phyloP scores from a whole-genome alignment of 1,140 invertebrate species.

The Macrotrachela quadricornifera region DNA sequence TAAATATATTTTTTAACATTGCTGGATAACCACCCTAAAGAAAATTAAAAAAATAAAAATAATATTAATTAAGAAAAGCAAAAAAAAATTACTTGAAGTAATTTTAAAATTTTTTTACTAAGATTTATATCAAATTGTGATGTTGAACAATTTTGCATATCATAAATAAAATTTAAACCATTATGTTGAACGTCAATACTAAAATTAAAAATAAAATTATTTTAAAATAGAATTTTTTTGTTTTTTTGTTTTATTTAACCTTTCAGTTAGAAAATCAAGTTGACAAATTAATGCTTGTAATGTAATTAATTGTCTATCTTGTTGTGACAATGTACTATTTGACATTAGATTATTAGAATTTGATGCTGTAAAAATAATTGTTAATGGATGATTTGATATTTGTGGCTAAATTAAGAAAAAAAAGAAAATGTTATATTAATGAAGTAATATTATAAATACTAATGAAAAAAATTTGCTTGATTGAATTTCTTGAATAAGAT shows the following conservation, averaged over 20 bases:
- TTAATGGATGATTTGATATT: too few species aligned
- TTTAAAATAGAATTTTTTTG: too few species aligned
- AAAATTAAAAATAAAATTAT: too few species aligned
- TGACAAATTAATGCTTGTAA: constrained; percentile 81
- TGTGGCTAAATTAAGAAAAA: background rate
- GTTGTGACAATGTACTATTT: too few species aligned
- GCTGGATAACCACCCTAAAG: constrained; percentile 81
- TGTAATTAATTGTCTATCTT: constrained; percentile 42
- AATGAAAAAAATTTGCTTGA: constrained; percentile 89
- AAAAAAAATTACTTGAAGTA: constrained; percentile 58
- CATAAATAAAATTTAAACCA: constrained; percentile 88
- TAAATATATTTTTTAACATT: constrained; percentile 82
- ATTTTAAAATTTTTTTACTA: constrained; percentile 81
- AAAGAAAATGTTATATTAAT: background rate
- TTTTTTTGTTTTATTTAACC: constrained; percentile 22
- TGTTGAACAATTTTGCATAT: constrained; percentile 94
- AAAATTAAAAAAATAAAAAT: constrained; percentile 14
- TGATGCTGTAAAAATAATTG: too few species aligned
- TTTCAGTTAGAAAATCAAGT: constrained; percentile 74
- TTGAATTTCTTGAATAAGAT: constrained; percentile 57
- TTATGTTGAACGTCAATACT: constrained; percentile 65
- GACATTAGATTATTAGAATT: too few species aligned
- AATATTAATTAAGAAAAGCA: constrained; percentile 1
- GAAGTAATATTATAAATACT: constrained; percentile 40
- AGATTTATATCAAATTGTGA: constrained; percentile 92